Conservation (phyloP, 2,113 vertebrate genomes). For the Oryzias celebensis region DNA sequence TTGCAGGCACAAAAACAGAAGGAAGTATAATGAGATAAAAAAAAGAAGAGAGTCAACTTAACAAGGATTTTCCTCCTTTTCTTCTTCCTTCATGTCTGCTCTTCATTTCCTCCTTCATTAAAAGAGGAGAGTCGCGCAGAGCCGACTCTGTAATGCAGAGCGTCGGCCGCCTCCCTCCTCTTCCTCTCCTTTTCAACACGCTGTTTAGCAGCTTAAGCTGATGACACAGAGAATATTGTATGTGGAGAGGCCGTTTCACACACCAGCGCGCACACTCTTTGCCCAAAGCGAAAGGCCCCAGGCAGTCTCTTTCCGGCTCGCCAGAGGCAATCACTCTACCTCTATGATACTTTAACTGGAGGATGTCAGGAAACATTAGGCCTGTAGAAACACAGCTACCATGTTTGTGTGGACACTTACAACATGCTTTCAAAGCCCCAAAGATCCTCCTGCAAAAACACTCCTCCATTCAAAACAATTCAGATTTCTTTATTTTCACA, state of each 20-base stretch:
- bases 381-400: conserved; percentile 70
- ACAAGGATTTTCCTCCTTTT: conserved; percentile 52
- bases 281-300: conserved; percentile 82
- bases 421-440: conserved; percentile 11
- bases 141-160: conserved; percentile 13
- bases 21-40: conserved; percentile 40
- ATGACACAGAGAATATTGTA: conserved; percentile 75
- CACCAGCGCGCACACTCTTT: conserved; percentile 52
- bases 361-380: conserved; percentile 87
- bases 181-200: conserved; percentile 49
- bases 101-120: conserved; percentile 66
- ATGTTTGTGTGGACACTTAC: conserved; percentile 45
- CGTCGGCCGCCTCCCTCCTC: conserved; percentile 16
- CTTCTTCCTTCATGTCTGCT: conserved; percentile 46
- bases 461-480: conserved; percentile 33
- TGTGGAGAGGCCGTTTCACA: conserved; percentile 60
- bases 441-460: no score
- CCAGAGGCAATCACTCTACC: conserved; percentile 82
- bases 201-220: conserved; percentile 73
- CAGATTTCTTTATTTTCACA: neutral
- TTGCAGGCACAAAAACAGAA: conserved; percentile 27
- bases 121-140: conserved; percentile 34
- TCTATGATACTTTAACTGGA: conserved; percentile 86
- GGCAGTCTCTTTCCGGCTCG: conserved; percentile 80
- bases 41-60: conserved; percentile 45